Base-by-base conservation (phyloP, 2,797 vertebrate species). In the Rhinogobio ventralis region DNA sequence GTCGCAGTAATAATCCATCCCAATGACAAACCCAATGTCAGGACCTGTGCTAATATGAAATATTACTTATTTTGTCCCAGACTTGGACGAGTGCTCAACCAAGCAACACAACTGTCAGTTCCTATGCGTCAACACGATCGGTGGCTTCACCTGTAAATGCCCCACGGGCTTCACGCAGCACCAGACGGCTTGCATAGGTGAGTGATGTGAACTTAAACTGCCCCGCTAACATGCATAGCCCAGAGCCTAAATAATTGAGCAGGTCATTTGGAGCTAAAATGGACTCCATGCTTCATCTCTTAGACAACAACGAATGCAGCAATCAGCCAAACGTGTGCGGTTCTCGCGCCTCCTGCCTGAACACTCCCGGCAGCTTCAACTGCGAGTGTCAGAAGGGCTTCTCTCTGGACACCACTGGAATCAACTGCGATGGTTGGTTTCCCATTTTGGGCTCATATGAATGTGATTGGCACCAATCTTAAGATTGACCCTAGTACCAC, bases 311-410 rank as follows among this genome's bases (percentile, higher is more conserved):
- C 0, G 96, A 97, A 87, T 97, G 96, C 87, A 92, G 89, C 0
- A 84, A 90, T 42, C 95, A 96, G 90, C 92, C 93, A 3, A 93
- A 85, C 0, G 87, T 92, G 5, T 97, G 96, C 0, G 96, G 96
- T 10, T 86, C 93, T 46, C 93, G 89, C 2, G 96, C 94, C 0
- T 91, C 88, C 79, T 97, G 96, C 86, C 92, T 93, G 81, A 97
- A 96, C 89, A 93, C 91, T 0, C 96, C 94, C 0, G 96, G 96
- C 66, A 96, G 96, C 92, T 97, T 96, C 93, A 93, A 86, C 90
- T 99, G 97, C 45, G 97, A 99, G 86, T 99, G 97, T 88, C 92
- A 96, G 60, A 97, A 96, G 89, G 97, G 98, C 45, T 99, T 97
- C 92, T 93, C 95, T 11, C 90, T 97, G 92, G 97, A 97, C 91